phyloP scores from a whole-genome alignment of 2,113 vertebrate genomes.

The Austrofundulus limnaeus region DNA sequence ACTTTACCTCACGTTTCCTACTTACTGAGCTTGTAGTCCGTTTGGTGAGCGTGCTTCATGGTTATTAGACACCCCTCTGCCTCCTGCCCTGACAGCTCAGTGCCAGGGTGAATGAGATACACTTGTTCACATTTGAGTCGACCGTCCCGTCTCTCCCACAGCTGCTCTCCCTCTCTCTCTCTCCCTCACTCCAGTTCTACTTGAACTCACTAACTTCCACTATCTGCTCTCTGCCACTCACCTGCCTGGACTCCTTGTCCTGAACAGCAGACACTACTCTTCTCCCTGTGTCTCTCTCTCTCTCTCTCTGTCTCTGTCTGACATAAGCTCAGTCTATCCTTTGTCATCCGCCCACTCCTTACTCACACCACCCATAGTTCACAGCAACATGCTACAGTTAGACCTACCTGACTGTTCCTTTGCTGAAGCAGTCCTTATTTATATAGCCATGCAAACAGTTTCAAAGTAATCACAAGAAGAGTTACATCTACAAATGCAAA shows the following conservation, averaged over 20 bases:
- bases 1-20: conserved; percentile 42
- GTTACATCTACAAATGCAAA: not conserved
- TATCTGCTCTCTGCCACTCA: conserved; percentile 26
- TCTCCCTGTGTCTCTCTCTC: conserved; percentile 26
- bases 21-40: conserved; percentile 79
- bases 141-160: conserved; percentile 48
- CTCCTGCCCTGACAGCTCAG: conserved; percentile 59
- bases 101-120: conserved; percentile 52
- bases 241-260: conserved; percentile 21
- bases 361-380: conserved; percentile 60
- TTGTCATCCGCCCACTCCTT: conserved; percentile 35
- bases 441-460: conserved; percentile 5
- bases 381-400: conserved; percentile 47
- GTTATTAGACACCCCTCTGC: conserved; percentile 64
- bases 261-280: conserved; percentile 27
- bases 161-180: conserved; percentile 52
- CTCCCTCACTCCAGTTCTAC: conserved; percentile 29
- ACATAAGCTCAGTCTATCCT: not conserved
- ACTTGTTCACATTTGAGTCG: conserved; percentile 77
- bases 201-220: conserved; percentile 18
- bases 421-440: conserved; percentile 16
- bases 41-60: conserved; percentile 77
- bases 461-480: not conserved
- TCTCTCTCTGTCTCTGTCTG: conserved; percentile 4
- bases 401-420: conserved; percentile 20